These are phyloP conservation scores for Pemphigus obesinymphae DNA, from an alignment of 1,140 invertebrate genomes.

Conservation along the genomic window DNA sequence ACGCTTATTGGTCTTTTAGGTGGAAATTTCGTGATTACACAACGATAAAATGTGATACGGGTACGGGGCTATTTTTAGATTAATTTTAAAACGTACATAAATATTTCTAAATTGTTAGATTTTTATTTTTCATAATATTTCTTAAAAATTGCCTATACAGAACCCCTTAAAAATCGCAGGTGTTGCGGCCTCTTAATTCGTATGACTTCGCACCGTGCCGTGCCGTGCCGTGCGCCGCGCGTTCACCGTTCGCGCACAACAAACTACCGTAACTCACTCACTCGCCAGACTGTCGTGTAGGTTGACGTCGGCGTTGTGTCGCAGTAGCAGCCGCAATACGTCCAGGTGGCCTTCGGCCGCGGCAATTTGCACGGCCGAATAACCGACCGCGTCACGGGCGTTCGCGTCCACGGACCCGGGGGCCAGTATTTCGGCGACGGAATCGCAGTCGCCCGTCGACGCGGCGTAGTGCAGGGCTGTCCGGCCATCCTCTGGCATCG, in stretches of 20 bases:
- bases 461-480: constrained; percentile 29
- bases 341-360: constrained; percentile 78
- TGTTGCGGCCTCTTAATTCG: too few relatives aligned
- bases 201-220: too few relatives aligned
- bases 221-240: too few relatives aligned
- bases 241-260: not conserved
- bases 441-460: constrained; percentile 1
- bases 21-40: too few relatives aligned
- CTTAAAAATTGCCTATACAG: too few relatives aligned
- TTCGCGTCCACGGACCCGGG: not conserved
- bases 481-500: constrained; percentile 21
- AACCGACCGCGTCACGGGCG: constrained; percentile 52
- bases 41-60: too few relatives aligned
- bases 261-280: constrained; percentile 40
- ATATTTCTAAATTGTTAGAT: too few relatives aligned
- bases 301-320: constrained; percentile 65
- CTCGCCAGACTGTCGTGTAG: constrained; percentile 70
- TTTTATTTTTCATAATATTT: too few relatives aligned
- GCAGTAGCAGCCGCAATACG: constrained; percentile 66
- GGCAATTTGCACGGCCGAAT: constrained; percentile 72
- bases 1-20: too few relatives aligned
- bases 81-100: too few relatives aligned
- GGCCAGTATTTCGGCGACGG: not conserved
- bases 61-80: too few relatives aligned
- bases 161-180: too few relatives aligned